Conservation (phyloP, 2,797 vertebrate species). For the Buceros bicornis region DNA sequence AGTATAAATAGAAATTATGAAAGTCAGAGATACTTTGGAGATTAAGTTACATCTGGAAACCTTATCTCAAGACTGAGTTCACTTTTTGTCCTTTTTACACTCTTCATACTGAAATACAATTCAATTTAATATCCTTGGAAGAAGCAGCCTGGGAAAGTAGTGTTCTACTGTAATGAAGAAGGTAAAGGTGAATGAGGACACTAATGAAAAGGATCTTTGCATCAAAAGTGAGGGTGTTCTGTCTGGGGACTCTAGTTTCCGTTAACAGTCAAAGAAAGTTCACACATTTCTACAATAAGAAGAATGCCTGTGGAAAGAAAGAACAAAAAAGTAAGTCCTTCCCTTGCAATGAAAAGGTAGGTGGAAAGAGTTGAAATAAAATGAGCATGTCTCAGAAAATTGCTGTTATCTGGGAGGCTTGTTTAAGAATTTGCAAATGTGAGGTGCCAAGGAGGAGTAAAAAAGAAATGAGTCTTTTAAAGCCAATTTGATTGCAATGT, state of each 20-base stretch:
- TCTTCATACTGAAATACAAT: background rate
- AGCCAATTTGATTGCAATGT: background rate
- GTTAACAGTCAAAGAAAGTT: background rate
- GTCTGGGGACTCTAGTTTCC: background rate
- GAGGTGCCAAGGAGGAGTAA: background rate
- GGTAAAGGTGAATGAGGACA: background rate
- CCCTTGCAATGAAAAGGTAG: background rate
- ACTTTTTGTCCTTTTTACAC: background rate
- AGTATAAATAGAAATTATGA: background rate
- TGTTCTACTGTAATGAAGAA: background rate
- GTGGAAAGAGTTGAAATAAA: background rate
- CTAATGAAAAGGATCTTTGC: background rate
- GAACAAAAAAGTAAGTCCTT: conserved; percentile 14
- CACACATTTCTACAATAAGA: background rate
- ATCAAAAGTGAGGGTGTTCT: background rate
- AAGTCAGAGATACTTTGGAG: background rate
- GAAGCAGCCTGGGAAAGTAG: background rate
- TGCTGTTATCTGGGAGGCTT: background rate
- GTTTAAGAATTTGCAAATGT: background rate
- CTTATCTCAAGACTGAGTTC: background rate
- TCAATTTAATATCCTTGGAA: background rate
- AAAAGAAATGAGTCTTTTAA: background rate
- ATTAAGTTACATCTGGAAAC: background rate
- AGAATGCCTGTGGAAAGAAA: background rate
- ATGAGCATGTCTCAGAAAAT: background rate